Conservation (phyloP, 2,113 vertebrate species). For the Electrona antarctica region DNA sequence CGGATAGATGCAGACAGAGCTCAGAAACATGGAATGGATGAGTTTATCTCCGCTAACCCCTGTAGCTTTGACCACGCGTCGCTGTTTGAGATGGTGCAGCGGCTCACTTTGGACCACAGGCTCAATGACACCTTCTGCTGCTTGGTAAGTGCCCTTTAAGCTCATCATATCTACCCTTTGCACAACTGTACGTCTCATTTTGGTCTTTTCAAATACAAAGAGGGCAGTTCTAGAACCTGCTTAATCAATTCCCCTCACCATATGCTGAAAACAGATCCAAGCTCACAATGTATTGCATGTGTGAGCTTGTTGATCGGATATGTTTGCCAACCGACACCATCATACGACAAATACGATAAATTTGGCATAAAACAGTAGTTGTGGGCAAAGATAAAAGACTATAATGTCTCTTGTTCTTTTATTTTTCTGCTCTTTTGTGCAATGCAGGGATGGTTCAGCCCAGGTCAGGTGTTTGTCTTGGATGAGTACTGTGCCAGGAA, state of each 20-base stretch:
- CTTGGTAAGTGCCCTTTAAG: slow-evolving; percentile 87
- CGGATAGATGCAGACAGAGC: slow-evolving; percentile 99
- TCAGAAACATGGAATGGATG: slow-evolving; percentile 99
- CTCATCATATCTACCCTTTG: too few relatives aligned
- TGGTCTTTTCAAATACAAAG: too few relatives aligned
- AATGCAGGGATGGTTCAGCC: slow-evolving; percentile 97
- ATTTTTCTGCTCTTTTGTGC: slow-evolving; percentile 51
- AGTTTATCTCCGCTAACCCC: slow-evolving; percentile 99
- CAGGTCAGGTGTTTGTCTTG: slow-evolving; percentile 98
- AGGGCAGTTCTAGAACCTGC: too few relatives aligned
- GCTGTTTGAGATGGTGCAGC: slow-evolving; percentile 99
- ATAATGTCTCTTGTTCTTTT: not conserved
- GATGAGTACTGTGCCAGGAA: slow-evolving; percentile 98
- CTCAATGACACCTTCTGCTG: slow-evolving; percentile 99
- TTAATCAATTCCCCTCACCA: too few relatives aligned
- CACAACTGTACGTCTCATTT: too few relatives aligned
- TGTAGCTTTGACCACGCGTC: slow-evolving; percentile 99
- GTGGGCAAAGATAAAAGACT: too few relatives aligned
- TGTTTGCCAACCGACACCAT: too few relatives aligned
- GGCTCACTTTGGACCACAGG: slow-evolving; percentile 99
- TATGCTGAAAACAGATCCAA: too few relatives aligned
- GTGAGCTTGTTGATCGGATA: too few relatives aligned
- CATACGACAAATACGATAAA: too few relatives aligned
- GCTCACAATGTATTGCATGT: too few relatives aligned
- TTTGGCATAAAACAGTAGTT: too few relatives aligned